Percentiles rank a stretch among this genome's conserved stretches.
Evolutionary conservation across 2,888 invertebrate species (phyloP).

Genomic region (Apotomis betuletana): DNA sequence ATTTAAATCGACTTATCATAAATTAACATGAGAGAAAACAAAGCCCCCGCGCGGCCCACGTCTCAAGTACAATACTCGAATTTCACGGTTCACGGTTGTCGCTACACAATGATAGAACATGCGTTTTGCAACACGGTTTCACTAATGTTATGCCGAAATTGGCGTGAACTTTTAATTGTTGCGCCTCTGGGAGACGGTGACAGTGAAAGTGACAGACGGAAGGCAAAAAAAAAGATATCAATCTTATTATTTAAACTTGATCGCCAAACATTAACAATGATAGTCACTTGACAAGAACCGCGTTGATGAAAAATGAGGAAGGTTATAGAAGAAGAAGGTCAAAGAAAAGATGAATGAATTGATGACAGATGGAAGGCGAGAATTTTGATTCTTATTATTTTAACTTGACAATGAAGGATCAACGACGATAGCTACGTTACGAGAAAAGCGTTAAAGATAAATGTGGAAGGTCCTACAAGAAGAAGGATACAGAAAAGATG

Average conservation of each 20-base stretch:
- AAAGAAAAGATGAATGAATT: no score
- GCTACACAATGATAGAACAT: slow-evolving; percentile 35
- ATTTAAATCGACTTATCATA: slow-evolving; percentile 48
- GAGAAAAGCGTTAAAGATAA: no score
- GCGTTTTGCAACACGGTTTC: slow-evolving; percentile 48
- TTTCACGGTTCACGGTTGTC: slow-evolving; percentile 32
- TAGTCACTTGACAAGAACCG: no score
- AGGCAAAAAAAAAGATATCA: neutral
- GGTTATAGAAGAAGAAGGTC: no score
- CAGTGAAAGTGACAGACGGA: slow-evolving; percentile 32
- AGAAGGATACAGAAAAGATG: no score
- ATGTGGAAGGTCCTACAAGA: no score
- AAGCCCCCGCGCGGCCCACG: slow-evolving; percentile 60
- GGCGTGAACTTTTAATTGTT: slow-evolving; percentile 50
- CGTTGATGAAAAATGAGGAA: no score
- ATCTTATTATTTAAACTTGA: neutral
- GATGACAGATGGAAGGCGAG: no score
- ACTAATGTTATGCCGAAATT: slow-evolving; percentile 49
- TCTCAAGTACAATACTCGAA: slow-evolving; percentile 34
- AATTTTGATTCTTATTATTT: no score
- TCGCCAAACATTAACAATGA: neutral
- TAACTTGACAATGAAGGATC: no score
- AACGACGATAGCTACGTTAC: no score
- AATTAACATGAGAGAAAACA: slow-evolving; percentile 62
- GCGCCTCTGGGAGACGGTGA: slow-evolving; percentile 11